Evolutionary conservation across 2,797 vertebrate species (phyloP).

Genomic region (Poecilia velifera): DNA sequence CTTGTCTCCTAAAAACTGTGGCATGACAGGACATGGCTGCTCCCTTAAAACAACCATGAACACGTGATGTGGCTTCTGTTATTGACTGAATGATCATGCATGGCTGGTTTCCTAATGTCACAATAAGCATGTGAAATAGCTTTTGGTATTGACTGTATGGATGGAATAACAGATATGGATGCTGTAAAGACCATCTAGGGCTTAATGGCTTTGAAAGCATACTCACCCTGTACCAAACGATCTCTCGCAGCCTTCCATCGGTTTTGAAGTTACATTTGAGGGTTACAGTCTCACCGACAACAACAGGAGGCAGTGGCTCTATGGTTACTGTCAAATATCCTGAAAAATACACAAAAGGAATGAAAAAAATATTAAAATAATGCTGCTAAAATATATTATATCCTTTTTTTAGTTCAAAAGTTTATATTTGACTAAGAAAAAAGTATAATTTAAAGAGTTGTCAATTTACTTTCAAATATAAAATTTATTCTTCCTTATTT

Average conservation of each 20-base stretch:
- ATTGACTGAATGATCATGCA: slow-evolving; percentile 2
- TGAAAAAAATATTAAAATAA: slow-evolving; percentile 1
- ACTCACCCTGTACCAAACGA: slow-evolving; percentile 99
- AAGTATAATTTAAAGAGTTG: not conserved
- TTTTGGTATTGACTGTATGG: slow-evolving; percentile 14
- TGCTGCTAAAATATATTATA: not conserved
- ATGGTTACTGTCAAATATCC: slow-evolving; percentile 98
- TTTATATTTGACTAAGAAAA: not conserved
- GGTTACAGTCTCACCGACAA: slow-evolving; percentile 96
- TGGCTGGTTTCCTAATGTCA: slow-evolving; percentile 19
- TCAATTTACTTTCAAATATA: not conserved
- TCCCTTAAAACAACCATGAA: slow-evolving; percentile 29
- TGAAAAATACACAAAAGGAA: slow-evolving; percentile 61
- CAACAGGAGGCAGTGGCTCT: slow-evolving; percentile 95
- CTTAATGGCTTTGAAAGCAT: slow-evolving; percentile 23
- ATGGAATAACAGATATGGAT: slow-evolving; percentile 24
- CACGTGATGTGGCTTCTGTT: slow-evolving; percentile 18
- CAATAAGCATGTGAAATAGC: slow-evolving; percentile 27
- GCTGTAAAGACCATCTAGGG: not conserved
- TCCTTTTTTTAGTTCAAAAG: not conserved
- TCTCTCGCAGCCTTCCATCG: slow-evolving; percentile 95
- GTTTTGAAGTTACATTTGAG: slow-evolving; percentile 99
- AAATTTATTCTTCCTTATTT: not conserved
- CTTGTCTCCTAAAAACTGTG: slow-evolving; percentile 40
- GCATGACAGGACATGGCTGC: slow-evolving; percentile 31